Conservation (phyloP, 2,888 invertebrate genomes). For the Leptinotarsa peninsularis region DNA sequence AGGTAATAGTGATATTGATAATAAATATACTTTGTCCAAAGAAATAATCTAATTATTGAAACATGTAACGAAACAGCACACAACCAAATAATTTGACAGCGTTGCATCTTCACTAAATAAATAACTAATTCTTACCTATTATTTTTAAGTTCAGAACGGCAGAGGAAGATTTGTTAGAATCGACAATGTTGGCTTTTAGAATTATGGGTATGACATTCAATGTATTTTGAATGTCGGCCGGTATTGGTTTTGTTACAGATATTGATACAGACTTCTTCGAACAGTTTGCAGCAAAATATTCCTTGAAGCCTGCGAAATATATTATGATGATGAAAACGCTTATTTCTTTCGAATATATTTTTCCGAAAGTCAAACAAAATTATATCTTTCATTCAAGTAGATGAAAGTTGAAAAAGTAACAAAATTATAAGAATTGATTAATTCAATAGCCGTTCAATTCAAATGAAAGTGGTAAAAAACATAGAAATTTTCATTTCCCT, state of each 20-base stretch:
- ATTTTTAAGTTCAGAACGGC: constrained; percentile 30
- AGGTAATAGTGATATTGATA: background rate
- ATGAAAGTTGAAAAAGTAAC: too few species aligned
- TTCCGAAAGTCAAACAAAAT: background rate
- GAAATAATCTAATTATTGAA: background rate
- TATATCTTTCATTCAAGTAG: background rate
- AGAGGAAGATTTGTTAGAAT: background rate
- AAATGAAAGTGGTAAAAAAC: too few species aligned
- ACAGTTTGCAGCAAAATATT: constrained; percentile 4
- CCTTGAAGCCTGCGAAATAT: constrained; percentile 16
- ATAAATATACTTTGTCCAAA: background rate
- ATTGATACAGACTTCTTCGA: background rate
- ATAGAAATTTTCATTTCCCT: too few species aligned
- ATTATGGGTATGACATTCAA: constrained; percentile 19
- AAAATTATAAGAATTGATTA: too few species aligned
- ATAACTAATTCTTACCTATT: constrained; percentile 25
- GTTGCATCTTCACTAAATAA: background rate
- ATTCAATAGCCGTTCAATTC: too few species aligned
- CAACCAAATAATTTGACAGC: background rate
- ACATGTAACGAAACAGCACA: too few species aligned
- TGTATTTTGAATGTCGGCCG: background rate
- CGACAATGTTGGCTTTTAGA: constrained; percentile 7
- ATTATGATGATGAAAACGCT: background rate
- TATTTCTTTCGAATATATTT: background rate
- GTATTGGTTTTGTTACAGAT: background rate